These are phyloP conservation scores for Psilopsiagon aymara DNA, from an alignment of 2,113 vertebrate genomes.

Conservation along the genomic window DNA sequence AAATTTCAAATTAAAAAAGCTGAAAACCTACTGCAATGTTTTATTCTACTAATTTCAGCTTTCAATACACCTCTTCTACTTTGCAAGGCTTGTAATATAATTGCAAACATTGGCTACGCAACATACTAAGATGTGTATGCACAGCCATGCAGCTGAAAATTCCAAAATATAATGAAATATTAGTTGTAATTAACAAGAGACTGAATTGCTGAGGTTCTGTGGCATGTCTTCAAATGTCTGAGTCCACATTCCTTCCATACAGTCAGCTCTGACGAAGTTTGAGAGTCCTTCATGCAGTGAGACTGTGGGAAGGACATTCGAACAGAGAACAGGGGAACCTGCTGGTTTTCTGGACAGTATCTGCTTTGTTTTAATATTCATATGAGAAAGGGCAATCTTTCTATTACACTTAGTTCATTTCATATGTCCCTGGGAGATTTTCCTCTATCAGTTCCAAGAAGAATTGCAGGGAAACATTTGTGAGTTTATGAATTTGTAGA, in stretches of 20 bases:
- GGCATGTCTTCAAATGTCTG: not conserved
- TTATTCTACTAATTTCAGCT: not conserved
- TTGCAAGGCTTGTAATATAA: not conserved
- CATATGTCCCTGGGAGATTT: not conserved
- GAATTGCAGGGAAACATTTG: conserved; percentile 27
- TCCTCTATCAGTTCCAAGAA: conserved; percentile 48
- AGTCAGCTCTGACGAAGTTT: not conserved
- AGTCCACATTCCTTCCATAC: conserved; percentile 32
- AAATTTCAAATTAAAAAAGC: not conserved
- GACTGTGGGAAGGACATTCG: not conserved
- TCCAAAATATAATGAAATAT: conserved; percentile 2
- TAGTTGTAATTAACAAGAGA: conserved; percentile 1
- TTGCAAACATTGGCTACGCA: not conserved
- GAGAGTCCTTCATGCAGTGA: not conserved
- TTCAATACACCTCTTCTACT: not conserved
- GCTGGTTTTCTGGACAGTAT: conserved; percentile 26
- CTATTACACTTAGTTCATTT: not conserved
- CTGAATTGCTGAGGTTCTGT: conserved; percentile 4
- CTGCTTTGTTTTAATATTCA: not conserved
- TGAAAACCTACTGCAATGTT: not conserved
- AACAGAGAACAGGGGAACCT: conserved; percentile 21
- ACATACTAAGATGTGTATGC: not conserved
- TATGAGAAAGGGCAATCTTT: conserved; percentile 37
- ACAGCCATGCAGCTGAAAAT: not conserved
- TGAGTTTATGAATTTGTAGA: conserved; percentile 41